A percentile compares a stretch with the other conserved stretches of the same genome.
phyloP scores from a whole-genome alignment of 2,797 vertebrate species.

The Falco novaeseelandiae region DNA sequence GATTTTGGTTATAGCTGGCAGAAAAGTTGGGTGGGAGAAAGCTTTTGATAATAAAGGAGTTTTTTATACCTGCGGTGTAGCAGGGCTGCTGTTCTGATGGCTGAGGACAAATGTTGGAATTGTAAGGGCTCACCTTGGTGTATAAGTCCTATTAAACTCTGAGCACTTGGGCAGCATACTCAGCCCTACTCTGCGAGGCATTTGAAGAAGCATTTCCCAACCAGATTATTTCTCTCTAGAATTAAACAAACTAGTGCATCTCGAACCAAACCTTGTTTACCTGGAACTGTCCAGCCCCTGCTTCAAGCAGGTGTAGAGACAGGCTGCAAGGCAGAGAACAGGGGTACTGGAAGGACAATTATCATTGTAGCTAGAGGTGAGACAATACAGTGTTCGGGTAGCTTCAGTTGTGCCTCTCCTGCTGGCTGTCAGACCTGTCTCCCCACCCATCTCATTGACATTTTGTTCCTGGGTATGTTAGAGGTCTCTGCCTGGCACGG shows the following conservation, averaged over 20 bases:
- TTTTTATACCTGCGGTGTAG: not conserved
- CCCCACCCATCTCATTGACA: not conserved
- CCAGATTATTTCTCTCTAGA: not conserved
- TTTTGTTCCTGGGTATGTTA: not conserved
- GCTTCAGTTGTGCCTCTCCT: not conserved
- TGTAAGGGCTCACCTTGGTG: not conserved
- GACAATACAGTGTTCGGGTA: not conserved
- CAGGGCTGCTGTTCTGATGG: not conserved
- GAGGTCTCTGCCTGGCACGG: accelerated
- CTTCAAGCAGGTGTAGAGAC: not conserved
- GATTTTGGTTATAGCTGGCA: not conserved
- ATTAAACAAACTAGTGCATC: not conserved
- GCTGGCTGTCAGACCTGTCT: not conserved
- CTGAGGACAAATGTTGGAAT: not conserved
- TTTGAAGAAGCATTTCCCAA: not conserved
- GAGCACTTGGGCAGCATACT: not conserved
- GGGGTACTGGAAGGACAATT: not conserved
- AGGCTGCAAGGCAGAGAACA: not conserved
- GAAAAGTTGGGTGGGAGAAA: not conserved
- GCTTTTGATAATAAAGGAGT: not conserved
- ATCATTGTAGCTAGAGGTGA: not conserved
- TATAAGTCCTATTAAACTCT: not conserved
- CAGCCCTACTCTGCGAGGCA: not conserved
- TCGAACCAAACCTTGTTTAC: not conserved
- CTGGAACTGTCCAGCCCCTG: not conserved